Evolutionary conservation across 2,797 vertebrate species (phyloP).

Genomic region (Peromyscus nudipes): DNA sequence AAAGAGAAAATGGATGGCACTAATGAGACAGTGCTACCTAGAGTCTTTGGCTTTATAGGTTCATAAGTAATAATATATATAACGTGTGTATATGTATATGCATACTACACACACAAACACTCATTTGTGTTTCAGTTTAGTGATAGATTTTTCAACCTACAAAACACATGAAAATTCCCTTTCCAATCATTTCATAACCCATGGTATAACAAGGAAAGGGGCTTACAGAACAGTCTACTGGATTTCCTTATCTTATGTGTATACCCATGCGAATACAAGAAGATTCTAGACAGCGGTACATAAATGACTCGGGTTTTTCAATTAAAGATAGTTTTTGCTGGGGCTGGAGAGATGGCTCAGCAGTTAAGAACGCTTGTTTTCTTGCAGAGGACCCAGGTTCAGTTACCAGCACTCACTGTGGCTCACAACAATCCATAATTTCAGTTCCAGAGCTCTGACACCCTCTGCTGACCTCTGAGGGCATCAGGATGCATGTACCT

Average conservation of each 20-base stretch:
- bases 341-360: not conserved
- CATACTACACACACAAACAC: not conserved
- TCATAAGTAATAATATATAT: not conserved
- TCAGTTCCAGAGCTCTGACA: no score
- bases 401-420: no score
- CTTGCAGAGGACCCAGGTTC: not conserved
- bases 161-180: not conserved
- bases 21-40: not conserved
- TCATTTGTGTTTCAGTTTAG: conserved; percentile 1
- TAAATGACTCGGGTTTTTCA: conserved; percentile 12
- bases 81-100: not conserved
- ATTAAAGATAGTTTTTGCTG: not conserved
- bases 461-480: not conserved
- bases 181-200: not conserved
- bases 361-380: not conserved
- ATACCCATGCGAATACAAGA: not conserved
- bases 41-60: not conserved
- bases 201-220: not conserved
- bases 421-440: not conserved
- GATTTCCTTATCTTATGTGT: not conserved
- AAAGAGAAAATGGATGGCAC: not conserved
- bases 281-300: not conserved
- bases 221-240: not conserved
- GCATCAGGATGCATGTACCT: no score
- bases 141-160: conserved; percentile 21